A percentile compares a stretch with the other conserved stretches of the same genome.
Evolutionary conservation across 2,797 vertebrate genomes (phyloP).

Genomic region (Molossus alvarezi): DNA sequence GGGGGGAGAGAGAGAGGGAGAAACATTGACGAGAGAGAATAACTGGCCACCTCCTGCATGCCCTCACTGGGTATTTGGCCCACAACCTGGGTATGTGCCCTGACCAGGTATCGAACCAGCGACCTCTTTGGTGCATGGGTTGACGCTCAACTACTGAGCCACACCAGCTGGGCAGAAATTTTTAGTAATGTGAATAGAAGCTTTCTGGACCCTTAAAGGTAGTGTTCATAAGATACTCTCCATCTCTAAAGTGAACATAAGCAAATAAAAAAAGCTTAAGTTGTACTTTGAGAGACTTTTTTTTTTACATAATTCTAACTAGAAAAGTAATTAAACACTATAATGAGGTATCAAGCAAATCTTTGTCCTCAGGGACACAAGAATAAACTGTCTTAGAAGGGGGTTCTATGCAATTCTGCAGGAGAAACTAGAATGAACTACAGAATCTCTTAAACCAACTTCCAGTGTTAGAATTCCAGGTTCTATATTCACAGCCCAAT

Average conservation of each 20-base stretch:
- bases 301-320: conserved; percentile 70
- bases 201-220: conserved; percentile 45
- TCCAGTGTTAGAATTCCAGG: conserved; percentile 45
- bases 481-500: conserved; percentile 35
- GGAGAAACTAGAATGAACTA: conserved; percentile 66
- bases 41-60: too few relatives aligned
- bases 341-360: conserved; percentile 27
- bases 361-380: conserved; percentile 31
- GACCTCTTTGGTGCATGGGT: too few relatives aligned
- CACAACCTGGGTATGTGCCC: too few relatives aligned
- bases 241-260: conserved; percentile 20
- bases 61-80: too few relatives aligned
- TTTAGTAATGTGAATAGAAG: conserved; percentile 31
- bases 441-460: conserved; percentile 40
- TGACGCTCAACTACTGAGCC: too few relatives aligned
- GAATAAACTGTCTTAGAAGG: conserved; percentile 31
- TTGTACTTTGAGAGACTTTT: conserved; percentile 23
- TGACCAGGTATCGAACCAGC: too few relatives aligned
- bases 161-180: background rate
- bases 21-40: too few relatives aligned
- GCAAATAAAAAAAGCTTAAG: conserved; percentile 42
- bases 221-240: conserved; percentile 38
- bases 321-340: conserved; percentile 67
- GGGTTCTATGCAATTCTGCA: background rate
- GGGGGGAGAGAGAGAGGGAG: too few relatives aligned